phyloP scores from a whole-genome alignment of 2,113 vertebrate species.

The Xyliphius kryptos region DNA sequence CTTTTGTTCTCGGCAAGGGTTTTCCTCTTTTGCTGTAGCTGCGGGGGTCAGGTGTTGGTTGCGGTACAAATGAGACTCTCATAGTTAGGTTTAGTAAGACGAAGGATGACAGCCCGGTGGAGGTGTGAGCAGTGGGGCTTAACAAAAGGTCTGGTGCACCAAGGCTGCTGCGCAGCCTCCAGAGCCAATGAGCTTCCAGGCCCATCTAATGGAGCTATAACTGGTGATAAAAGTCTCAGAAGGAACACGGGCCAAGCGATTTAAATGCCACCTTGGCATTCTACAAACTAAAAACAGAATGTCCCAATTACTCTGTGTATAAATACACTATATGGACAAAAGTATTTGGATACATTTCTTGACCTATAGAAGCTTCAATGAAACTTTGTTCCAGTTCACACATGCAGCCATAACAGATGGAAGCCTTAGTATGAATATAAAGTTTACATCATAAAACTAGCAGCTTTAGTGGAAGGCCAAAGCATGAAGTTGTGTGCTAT shows the following conservation, averaged over 20 bases:
- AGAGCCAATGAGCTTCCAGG: slow-evolving; percentile 93
- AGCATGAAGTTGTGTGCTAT: too few relatives aligned
- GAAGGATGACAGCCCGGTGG: slow-evolving; percentile 72
- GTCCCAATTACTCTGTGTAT: not conserved
- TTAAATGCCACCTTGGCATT: slow-evolving; percentile 9
- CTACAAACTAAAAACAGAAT: not conserved
- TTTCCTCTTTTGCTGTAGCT: slow-evolving; percentile 74
- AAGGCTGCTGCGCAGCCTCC: slow-evolving; percentile 71
- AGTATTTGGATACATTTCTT: too few relatives aligned
- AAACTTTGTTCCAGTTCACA: too few relatives aligned
- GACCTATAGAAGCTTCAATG: too few relatives aligned
- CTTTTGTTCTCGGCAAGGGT: slow-evolving; percentile 65
- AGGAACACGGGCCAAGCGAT: slow-evolving; percentile 60
- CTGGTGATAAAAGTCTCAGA: slow-evolving; percentile 86
- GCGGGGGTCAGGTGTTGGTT: slow-evolving; percentile 76
- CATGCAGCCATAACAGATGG: too few relatives aligned
- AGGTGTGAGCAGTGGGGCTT: slow-evolving; percentile 66
- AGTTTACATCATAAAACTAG: too few relatives aligned
- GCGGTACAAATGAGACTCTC: slow-evolving; percentile 51
- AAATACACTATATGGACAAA: not conserved
- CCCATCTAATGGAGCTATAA: slow-evolving; percentile 97
- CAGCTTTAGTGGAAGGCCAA: too few relatives aligned
- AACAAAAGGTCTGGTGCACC: slow-evolving; percentile 78
- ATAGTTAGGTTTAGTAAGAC: slow-evolving; percentile 49
- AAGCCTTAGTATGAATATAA: too few relatives aligned